Evolutionary conservation across 2,113 vertebrate genomes (phyloP).

Genomic region (Spermophilus dauricus): DNA sequence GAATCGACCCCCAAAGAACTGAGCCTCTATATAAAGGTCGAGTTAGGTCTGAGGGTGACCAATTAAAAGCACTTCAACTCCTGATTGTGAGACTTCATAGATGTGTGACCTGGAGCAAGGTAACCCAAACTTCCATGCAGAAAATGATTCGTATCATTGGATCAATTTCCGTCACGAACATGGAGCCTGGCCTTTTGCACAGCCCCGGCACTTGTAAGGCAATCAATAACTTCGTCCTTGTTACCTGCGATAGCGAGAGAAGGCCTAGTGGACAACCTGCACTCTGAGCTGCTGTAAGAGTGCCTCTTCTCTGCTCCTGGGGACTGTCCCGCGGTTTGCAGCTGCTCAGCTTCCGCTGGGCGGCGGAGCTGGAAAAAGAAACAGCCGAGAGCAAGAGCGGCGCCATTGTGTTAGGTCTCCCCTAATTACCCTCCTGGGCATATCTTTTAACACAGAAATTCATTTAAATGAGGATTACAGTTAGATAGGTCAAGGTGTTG

Average conservation of each 20-base stretch:
- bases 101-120: not conserved
- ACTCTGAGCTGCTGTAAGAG: not conserved
- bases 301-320: not conserved
- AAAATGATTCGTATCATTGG: constrained; percentile 8
- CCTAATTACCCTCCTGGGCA: too few relatives aligned
- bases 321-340: not conserved
- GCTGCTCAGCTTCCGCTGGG: fast-evolving
- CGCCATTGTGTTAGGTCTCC: too few relatives aligned
- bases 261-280: not conserved
- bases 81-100: not conserved
- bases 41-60: not conserved
- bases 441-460: too few relatives aligned
- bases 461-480: too few relatives aligned
- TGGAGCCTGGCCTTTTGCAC: not conserved
- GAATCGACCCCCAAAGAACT: not conserved
- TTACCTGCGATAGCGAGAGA: not conserved
- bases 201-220: not conserved
- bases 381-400: not conserved
- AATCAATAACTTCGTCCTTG: not conserved
- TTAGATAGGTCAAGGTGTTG: too few relatives aligned
- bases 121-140: not conserved
- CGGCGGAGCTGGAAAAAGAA: not conserved
- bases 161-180: not conserved
- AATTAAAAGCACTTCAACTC: not conserved
- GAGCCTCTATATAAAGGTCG: not conserved